Evolutionary conservation across 2,797 vertebrate species (phyloP).

Genomic region (Amblyraja radiata): DNA sequence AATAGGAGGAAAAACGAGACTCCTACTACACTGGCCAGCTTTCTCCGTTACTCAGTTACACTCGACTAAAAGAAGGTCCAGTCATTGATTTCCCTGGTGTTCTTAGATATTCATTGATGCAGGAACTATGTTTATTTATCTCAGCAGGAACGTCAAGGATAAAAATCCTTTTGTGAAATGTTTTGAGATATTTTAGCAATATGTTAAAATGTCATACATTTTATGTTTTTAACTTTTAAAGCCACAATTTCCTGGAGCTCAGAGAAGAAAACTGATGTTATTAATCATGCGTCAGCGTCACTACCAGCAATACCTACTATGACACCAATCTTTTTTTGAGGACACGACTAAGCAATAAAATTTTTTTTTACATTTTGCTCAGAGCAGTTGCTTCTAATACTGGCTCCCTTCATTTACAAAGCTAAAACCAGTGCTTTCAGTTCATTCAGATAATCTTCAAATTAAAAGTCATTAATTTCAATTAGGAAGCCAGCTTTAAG

Average conservation of each 20-base stretch:
- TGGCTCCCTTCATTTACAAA: not conserved
- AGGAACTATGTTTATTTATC: slow-evolving; percentile 45
- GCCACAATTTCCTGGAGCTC: slow-evolving; percentile 26
- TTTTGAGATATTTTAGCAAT: not conserved
- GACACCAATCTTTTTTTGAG: not conserved
- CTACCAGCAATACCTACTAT: not conserved
- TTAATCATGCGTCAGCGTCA: not conserved
- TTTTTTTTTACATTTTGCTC: not conserved
- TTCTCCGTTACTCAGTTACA: not conserved
- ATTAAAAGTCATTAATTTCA: not conserved
- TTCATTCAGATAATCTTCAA: not conserved
- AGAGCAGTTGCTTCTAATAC: not conserved
- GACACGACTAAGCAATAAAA: not conserved
- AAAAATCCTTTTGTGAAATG: not conserved
- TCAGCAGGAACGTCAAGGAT: not conserved
- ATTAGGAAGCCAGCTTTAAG: not conserved
- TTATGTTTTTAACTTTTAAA: not conserved
- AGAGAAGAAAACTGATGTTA: slow-evolving; percentile 9
- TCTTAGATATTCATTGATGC: slow-evolving; percentile 39
- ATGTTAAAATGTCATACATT: not conserved
- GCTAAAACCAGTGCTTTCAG: not conserved
- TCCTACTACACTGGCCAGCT: slow-evolving; percentile 37
- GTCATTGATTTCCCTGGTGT: not conserved
- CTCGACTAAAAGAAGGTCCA: not conserved
- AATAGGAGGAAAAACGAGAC: not conserved